Evolutionary conservation across 2,888 invertebrate genomes (phyloP).

Genomic region (Lasioglossum marginatum): DNA sequence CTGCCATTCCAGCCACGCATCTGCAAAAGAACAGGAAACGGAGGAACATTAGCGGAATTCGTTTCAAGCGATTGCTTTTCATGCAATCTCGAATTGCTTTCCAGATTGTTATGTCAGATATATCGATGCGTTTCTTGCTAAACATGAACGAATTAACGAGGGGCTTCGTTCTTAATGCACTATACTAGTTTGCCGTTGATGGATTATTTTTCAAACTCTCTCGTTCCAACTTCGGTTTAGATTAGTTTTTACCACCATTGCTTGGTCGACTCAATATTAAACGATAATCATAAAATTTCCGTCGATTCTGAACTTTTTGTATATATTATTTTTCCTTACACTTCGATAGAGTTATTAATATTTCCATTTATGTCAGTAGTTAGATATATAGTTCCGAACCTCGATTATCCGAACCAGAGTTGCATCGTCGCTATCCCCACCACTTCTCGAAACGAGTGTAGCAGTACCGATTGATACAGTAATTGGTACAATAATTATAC

Average conservation of each 20-base stretch:
- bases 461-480: no score
- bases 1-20: conserved; percentile 83
- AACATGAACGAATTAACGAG: conserved; percentile 10
- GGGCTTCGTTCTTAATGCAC: neutral
- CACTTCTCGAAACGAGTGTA: no score
- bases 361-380: neutral
- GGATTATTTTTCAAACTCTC: neutral
- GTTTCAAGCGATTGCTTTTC: conserved; percentile 22
- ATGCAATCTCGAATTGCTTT: neutral
- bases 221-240: neutral
- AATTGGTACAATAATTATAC: no score
- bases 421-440: no score
- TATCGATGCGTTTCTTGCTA: conserved; percentile 32
- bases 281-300: neutral
- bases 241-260: neutral
- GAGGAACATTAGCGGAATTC: conserved; percentile 44
- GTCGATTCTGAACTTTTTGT: neutral
- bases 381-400: neutral
- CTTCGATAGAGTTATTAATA: neutral
- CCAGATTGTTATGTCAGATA: conserved; percentile 47
- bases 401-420: no score
- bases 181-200: neutral
- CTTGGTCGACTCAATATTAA: neutral
- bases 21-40: conserved; percentile 69
- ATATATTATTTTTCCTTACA: neutral